These are phyloP conservation scores for Oscheius sp. DNA, from an alignment of 2,888 invertebrate genomes.

Conservation along the genomic window DNA sequence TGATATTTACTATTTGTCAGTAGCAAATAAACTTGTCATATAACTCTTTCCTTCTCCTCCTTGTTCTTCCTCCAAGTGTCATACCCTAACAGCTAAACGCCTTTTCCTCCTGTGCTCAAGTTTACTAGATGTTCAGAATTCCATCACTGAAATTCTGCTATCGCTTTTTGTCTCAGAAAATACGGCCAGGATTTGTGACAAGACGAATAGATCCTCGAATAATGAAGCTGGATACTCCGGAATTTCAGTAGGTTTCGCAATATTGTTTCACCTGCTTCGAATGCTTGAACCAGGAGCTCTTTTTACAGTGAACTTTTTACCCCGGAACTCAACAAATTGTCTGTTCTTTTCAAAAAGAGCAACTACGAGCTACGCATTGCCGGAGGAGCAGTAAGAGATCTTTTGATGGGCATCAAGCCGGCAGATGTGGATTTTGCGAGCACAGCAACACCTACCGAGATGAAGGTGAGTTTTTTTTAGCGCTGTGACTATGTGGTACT, in stretches of 20 bases:
- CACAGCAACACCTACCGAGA: slow-evolving; percentile 92
- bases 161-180: neutral
- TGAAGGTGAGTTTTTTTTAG: slow-evolving; percentile 79
- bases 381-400: slow-evolving; percentile 90
- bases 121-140: too few species aligned
- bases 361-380: slow-evolving; percentile 88
- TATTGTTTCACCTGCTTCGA: neutral
- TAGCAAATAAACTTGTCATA: neutral
- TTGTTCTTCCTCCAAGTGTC: neutral
- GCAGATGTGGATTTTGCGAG: slow-evolving; percentile 98
- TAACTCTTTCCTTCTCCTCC: neutral
- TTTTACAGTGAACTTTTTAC: slow-evolving; percentile 82
- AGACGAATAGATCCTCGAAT: slow-evolving; percentile 1
- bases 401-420: slow-evolving; percentile 78
- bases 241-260: slow-evolving; percentile 15
- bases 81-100: too few species aligned
- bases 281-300: neutral
- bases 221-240: slow-evolving; percentile 31
- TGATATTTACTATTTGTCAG: neutral
- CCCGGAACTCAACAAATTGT: slow-evolving; percentile 82
- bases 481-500: too few species aligned
- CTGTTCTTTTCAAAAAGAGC: slow-evolving; percentile 81
- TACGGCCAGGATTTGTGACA: slow-evolving; percentile 11
- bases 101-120: too few species aligned
- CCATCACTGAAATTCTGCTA: too few species aligned